Evolutionary conservation across 2,797 vertebrate genomes (phyloP).

Genomic region (Limosa lapponica): DNA sequence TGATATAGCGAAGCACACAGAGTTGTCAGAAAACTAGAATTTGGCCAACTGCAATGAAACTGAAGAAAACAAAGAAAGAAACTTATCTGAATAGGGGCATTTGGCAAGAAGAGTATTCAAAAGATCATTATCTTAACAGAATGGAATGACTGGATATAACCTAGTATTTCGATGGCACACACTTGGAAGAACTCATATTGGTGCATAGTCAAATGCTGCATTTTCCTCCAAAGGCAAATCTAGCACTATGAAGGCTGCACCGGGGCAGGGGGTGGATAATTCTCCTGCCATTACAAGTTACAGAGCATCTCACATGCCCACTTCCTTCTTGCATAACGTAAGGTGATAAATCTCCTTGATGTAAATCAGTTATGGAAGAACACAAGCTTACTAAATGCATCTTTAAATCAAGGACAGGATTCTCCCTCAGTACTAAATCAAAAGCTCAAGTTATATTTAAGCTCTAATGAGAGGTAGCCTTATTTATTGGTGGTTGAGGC

Average conservation of each 20-base stretch:
- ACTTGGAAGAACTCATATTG: not conserved
- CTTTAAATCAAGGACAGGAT: constrained; percentile 3
- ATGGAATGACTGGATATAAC: not conserved
- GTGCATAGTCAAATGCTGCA: not conserved
- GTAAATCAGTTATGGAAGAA: constrained; percentile 2
- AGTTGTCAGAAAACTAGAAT: not conserved
- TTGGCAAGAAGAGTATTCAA: not conserved
- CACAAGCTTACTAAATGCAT: constrained; percentile 10
- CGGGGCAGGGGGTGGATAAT: not conserved
- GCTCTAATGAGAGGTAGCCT: not conserved
- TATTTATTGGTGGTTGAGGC: not conserved
- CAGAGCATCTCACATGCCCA: not conserved
- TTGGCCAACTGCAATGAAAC: not conserved
- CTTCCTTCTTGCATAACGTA: not conserved
- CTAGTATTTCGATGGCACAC: not conserved
- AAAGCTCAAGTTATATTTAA: constrained; percentile 25
- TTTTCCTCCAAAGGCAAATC: not conserved
- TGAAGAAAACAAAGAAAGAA: not conserved
- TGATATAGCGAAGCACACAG: not conserved
- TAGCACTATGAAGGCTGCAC: not conserved
- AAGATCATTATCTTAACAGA: not conserved
- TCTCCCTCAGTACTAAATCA: not conserved
- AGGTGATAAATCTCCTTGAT: constrained; percentile 13
- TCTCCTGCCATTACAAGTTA: not conserved
- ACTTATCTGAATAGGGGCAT: not conserved